Evolutionary conservation across 2,113 vertebrate species (phyloP).

Genomic region (Pterocles burchelli): DNA sequence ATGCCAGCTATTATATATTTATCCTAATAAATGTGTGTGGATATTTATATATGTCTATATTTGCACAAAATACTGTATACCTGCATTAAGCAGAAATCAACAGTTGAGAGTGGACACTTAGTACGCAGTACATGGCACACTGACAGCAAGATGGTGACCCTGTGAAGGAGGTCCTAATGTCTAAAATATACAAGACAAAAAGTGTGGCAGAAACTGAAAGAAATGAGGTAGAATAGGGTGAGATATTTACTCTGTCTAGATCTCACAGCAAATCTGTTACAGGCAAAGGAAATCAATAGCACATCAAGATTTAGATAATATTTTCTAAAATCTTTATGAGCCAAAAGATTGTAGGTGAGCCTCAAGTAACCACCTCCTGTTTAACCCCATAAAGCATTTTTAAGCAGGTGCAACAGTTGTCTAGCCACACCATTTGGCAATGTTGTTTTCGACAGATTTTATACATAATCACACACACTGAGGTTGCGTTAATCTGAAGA

Average conservation of each 20-base stretch:
- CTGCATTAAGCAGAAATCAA: background rate
- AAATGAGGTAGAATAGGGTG: background rate
- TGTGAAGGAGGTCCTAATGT: background rate
- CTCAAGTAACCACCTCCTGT: background rate
- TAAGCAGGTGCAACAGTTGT: background rate
- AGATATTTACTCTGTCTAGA: background rate
- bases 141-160: background rate
- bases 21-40: background rate
- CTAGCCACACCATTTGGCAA: background rate
- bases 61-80: background rate
- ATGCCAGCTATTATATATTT: background rate
- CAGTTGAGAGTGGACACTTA: background rate
- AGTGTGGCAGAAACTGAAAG: background rate
- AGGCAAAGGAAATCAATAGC: background rate
- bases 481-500: background rate
- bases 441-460: background rate
- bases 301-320: background rate
- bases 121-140: background rate
- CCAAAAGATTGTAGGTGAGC: background rate
- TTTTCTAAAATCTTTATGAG: background rate
- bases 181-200: background rate
- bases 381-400: background rate
- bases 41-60: background rate
- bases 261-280: background rate
- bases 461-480: background rate